Evolutionary conservation across 2,113 vertebrate species (phyloP).

Genomic region (Benitochromis conjunctus): DNA sequence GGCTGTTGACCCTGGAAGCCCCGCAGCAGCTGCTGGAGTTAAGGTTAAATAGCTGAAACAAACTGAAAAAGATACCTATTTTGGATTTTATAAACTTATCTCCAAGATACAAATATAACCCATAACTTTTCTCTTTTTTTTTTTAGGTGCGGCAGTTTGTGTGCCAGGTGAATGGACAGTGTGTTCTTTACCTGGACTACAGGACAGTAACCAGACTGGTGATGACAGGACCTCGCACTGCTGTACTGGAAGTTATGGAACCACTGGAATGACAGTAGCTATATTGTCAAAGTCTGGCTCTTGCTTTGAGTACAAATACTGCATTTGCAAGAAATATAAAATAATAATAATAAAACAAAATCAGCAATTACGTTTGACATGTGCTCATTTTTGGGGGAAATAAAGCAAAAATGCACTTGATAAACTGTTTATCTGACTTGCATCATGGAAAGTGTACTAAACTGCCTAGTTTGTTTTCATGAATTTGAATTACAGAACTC

Average conservation of each 20-base stretch:
- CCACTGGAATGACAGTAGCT: constrained; percentile 63
- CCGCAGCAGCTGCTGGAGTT: constrained; percentile 84
- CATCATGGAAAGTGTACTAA: background rate
- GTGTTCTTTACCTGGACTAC: constrained; percentile 79
- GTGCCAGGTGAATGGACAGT: constrained; percentile 79
- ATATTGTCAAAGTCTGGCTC: background rate
- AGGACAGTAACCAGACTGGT: constrained; percentile 80
- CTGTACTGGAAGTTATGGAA: constrained; percentile 85
- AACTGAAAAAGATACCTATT: background rate
- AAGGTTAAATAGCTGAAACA: constrained; percentile 69
- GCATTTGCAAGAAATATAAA: background rate
- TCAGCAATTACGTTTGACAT: background rate
- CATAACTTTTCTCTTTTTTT: background rate
- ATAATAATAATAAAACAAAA: background rate
- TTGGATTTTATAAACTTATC: background rate
- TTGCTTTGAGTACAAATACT: background rate
- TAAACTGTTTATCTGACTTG: background rate
- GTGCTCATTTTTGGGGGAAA: background rate
- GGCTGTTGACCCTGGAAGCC: constrained; percentile 85
- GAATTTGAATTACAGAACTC: background rate
- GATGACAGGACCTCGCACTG: constrained; percentile 81
- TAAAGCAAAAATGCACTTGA: background rate
- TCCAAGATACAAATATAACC: background rate
- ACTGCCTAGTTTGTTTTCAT: background rate
- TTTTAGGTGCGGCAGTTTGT: constrained; percentile 83